A percentile compares a stretch with the other conserved stretches of the same genome.
phyloP scores from a whole-genome alignment of 1,140 invertebrate genomes.

The Dendrolimus kikuchii region DNA sequence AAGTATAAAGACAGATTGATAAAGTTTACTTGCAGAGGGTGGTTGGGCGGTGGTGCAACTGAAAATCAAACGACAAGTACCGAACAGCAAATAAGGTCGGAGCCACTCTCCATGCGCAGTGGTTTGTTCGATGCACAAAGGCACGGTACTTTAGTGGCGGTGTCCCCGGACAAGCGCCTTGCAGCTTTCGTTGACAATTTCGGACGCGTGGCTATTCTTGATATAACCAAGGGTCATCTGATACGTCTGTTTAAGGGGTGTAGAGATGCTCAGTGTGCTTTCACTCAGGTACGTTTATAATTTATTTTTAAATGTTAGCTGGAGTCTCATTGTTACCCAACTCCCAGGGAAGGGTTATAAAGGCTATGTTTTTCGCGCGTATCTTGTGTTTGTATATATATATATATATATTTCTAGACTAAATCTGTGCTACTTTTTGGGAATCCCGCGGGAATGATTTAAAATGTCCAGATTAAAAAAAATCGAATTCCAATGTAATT shows the following conservation, averaged over 20 bases:
- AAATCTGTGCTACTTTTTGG: no score
- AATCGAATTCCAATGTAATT: no score
- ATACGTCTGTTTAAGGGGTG: constrained; percentile 96
- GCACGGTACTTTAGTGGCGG: constrained; percentile 78
- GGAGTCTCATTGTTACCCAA: no score
- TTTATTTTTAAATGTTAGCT: no score
- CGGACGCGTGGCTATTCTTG: constrained; percentile 89
- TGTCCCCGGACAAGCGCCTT: constrained; percentile 86
- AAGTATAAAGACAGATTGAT: no score
- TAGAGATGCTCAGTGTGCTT: constrained; percentile 93
- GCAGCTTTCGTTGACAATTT: constrained; percentile 89
- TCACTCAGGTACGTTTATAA: constrained; percentile 79
- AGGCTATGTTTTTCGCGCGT: no score
- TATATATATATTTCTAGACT: no score
- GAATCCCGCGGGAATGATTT: no score
- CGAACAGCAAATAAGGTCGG: constrained; percentile 72
- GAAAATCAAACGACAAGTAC: constrained; percentile 54
- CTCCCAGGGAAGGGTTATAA: no score
- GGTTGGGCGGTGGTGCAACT: constrained; percentile 74
- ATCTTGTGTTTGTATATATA: no score
- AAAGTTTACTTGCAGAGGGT: constrained; percentile 58
- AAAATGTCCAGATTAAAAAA: no score
- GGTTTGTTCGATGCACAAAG: constrained; percentile 89
- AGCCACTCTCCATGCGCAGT: constrained; percentile 80
- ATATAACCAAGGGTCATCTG: constrained; percentile 84